Conservation (phyloP, 1,140 invertebrate species). For the Drosophila nigromelanica region DNA sequence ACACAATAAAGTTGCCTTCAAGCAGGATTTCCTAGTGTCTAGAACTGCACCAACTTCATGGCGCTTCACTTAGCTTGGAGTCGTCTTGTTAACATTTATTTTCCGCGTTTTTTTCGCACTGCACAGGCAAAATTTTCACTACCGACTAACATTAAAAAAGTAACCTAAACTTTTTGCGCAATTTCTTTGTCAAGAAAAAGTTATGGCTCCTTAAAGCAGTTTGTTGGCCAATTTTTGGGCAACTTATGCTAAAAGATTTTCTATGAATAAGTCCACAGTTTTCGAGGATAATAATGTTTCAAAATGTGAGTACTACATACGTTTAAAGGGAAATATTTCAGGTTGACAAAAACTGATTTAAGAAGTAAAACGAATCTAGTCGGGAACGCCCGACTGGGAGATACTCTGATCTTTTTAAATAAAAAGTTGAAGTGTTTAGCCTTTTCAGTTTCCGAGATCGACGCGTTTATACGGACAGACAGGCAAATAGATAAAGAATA, state of each 20-base stretch:
- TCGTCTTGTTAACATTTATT: slow-evolving; percentile 79
- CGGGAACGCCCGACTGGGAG: too few relatives aligned
- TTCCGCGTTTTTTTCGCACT: slow-evolving; percentile 32
- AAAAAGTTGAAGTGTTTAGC: too few relatives aligned
- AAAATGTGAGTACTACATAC: neutral
- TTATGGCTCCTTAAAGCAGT: slow-evolving; percentile 62
- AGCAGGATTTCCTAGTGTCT: slow-evolving; percentile 11
- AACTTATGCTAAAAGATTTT: slow-evolving; percentile 24
- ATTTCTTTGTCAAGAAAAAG: slow-evolving; percentile 47
- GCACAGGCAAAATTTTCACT: slow-evolving; percentile 42
- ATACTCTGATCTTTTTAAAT: too few relatives aligned
- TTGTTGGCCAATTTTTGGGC: slow-evolving; percentile 58
- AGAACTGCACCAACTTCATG: neutral
- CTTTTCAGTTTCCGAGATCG: too few relatives aligned
- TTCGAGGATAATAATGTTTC: neutral
- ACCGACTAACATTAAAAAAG: slow-evolving; percentile 63
- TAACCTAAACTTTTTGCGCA: slow-evolving; percentile 54
- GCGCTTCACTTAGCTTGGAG: slow-evolving; percentile 24
- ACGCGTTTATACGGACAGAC: too few relatives aligned
- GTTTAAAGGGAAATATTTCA: too few relatives aligned
- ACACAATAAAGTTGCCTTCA: slow-evolving; percentile 34
- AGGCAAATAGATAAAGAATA: too few relatives aligned
- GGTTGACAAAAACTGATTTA: too few relatives aligned
- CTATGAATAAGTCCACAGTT: neutral
- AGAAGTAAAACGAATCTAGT: too few relatives aligned